Evolutionary conservation across 2,113 vertebrate genomes (phyloP).

Genomic region (Nematolebias whitei): DNA sequence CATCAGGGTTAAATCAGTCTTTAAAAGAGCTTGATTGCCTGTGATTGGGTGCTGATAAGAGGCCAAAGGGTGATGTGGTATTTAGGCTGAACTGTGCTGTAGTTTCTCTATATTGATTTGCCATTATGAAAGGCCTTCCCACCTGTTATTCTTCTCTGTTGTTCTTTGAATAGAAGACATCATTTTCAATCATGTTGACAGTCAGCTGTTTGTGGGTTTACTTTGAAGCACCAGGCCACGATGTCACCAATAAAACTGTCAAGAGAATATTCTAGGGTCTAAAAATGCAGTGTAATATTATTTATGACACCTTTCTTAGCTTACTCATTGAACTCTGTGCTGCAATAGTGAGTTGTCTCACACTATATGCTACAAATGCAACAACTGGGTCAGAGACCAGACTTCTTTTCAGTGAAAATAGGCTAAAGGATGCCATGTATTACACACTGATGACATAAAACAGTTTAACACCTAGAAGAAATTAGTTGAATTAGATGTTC

Average conservation of each 20-base stretch:
- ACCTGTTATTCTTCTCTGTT: constrained; percentile 62
- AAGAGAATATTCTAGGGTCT: not conserved
- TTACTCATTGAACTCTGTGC: not conserved
- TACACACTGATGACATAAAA: too few species aligned
- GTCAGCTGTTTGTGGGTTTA: constrained; percentile 16
- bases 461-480: too few species aligned
- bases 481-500: too few species aligned
- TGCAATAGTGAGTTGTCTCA: not conserved
- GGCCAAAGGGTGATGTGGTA: constrained; percentile 76
- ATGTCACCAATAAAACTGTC: not conserved
- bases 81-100: constrained; percentile 76
- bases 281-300: not conserved
- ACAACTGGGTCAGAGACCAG: not conserved
- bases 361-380: not conserved
- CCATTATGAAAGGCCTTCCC: constrained; percentile 71
- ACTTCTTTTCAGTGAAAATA: too few species aligned
- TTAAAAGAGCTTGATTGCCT: constrained; percentile 77
- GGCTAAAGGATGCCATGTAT: too few species aligned
- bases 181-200: constrained; percentile 56
- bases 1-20: constrained; percentile 78
- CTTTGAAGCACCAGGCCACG: not conserved
- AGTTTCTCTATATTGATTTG: constrained; percentile 75
- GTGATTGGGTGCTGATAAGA: constrained; percentile 78
- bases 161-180: constrained; percentile 54
- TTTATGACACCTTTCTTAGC: not conserved